phyloP scores from a whole-genome alignment of 2,888 invertebrate genomes.

The Eupithecia subumbrata region DNA sequence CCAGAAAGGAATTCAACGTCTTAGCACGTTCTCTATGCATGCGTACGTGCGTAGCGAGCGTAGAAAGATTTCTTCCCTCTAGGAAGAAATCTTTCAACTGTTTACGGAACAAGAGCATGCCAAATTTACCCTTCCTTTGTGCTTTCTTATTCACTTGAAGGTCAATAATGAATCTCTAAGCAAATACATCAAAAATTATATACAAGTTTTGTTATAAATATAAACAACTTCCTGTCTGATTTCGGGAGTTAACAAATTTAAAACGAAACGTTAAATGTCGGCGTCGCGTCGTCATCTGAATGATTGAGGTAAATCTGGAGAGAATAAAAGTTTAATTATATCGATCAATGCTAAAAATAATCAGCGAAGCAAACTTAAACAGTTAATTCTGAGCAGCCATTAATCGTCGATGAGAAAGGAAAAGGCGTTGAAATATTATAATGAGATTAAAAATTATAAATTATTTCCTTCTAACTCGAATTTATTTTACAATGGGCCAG shows the following conservation, averaged over 20 bases:
- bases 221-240: neutral
- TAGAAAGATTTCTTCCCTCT: too few species aligned
- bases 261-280: neutral
- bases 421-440: neutral
- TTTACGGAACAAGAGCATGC: slow-evolving; percentile 33
- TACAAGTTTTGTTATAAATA: too few species aligned
- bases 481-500: slow-evolving; percentile 28
- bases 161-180: neutral
- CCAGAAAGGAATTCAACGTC: neutral
- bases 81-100: slow-evolving; percentile 9
- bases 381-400: slow-evolving; percentile 10
- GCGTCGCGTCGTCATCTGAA: neutral
- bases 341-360: neutral
- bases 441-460: neutral
- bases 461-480: neutral
- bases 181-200: neutral
- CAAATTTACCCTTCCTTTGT: slow-evolving; percentile 15
- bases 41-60: neutral
- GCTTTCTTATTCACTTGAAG: neutral
- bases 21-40: slow-evolving; percentile 13
- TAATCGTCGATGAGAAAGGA: neutral
- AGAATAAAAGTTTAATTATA: neutral
- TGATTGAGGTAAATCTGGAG: neutral
- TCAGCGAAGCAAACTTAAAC: neutral
- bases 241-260: neutral